phyloP scores from a whole-genome alignment of 1,140 invertebrate genomes.

The Drosophila kohkoa region DNA sequence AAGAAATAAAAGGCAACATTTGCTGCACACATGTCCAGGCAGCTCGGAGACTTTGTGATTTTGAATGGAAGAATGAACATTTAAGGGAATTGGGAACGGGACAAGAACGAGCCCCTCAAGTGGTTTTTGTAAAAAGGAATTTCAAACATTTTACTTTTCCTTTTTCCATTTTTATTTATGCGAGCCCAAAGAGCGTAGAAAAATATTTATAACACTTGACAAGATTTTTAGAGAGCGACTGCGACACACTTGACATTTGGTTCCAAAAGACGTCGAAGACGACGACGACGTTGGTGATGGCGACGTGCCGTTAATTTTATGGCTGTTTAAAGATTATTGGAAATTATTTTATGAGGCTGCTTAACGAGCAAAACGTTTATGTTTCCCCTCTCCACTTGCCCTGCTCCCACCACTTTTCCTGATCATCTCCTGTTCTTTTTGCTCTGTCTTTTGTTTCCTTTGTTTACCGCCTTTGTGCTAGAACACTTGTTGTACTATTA shows the following conservation, averaged over 20 bases:
- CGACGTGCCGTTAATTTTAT: slow-evolving; percentile 79
- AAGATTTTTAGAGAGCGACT: slow-evolving; percentile 66
- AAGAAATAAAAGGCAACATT: slow-evolving; percentile 57
- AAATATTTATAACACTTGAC: slow-evolving; percentile 82
- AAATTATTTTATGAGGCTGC: slow-evolving; percentile 78
- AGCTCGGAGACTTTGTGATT: not conserved
- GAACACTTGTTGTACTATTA: not conserved
- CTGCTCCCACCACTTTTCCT: not conserved
- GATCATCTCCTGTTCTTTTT: not conserved
- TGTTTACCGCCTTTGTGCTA: not conserved
- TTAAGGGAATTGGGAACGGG: slow-evolving; percentile 11
- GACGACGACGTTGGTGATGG: slow-evolving; percentile 45
- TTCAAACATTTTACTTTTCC: slow-evolving; percentile 63
- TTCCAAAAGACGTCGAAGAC: slow-evolving; percentile 23
- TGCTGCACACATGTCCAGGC: slow-evolving; percentile 69
- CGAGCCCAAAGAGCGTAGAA: slow-evolving; percentile 56
- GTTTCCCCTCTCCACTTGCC: slow-evolving; percentile 4
- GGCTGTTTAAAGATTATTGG: slow-evolving; percentile 81
- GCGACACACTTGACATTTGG: slow-evolving; percentile 21
- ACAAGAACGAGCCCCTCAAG: slow-evolving; percentile 57
- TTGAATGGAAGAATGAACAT: slow-evolving; percentile 1
- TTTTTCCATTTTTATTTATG: slow-evolving; percentile 20
- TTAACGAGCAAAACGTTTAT: slow-evolving; percentile 67
- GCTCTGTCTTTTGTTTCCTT: slow-evolving; percentile 9
- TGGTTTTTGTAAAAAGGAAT: slow-evolving; percentile 58